phyloP scores from a whole-genome alignment of 2,888 invertebrate species.

The Eumacrocentrus americanus region DNA sequence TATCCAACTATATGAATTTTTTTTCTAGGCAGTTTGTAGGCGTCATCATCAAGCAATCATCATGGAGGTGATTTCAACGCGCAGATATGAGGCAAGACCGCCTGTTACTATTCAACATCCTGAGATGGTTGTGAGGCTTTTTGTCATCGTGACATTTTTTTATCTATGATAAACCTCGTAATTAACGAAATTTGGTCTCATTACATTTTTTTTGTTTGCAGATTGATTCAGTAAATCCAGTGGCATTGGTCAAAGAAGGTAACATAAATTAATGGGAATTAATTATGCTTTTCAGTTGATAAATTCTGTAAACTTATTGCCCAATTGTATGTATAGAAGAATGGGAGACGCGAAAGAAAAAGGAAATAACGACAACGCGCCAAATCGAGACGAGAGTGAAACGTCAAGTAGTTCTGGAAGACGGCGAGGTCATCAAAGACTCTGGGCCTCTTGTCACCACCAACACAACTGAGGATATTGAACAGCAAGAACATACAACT shows the following conservation, averaged over 20 bases:
- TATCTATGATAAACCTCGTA: slow-evolving; percentile 11
- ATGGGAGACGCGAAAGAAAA: slow-evolving; percentile 90
- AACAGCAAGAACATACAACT: slow-evolving; percentile 87
- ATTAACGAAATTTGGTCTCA: slow-evolving; percentile 36
- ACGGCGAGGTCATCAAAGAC: slow-evolving; percentile 88
- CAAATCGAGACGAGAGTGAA: slow-evolving; percentile 92
- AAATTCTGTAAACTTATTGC: too few relatives aligned
- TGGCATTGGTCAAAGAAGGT: slow-evolving; percentile 90
- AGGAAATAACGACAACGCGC: slow-evolving; percentile 86
- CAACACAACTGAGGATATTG: slow-evolving; percentile 88
- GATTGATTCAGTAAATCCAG: slow-evolving; percentile 77
- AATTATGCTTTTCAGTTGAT: too few relatives aligned
- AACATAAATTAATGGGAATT: too few relatives aligned
- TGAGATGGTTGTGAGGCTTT: slow-evolving; percentile 48
- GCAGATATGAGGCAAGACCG: slow-evolving; percentile 58
- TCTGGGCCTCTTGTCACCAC: slow-evolving; percentile 90
- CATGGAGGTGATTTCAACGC: slow-evolving; percentile 60
- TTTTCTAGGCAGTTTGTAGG: background rate
- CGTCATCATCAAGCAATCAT: slow-evolving; percentile 32
- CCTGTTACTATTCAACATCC: slow-evolving; percentile 48
- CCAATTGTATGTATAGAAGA: slow-evolving; percentile 76
- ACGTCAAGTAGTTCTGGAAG: slow-evolving; percentile 86
- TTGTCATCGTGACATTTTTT: slow-evolving; percentile 10
- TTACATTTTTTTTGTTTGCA: slow-evolving; percentile 60
- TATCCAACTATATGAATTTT: slow-evolving; percentile 10